Evolutionary conservation across 1,140 invertebrate species (phyloP).

Genomic region (Argopecten irradians): DNA sequence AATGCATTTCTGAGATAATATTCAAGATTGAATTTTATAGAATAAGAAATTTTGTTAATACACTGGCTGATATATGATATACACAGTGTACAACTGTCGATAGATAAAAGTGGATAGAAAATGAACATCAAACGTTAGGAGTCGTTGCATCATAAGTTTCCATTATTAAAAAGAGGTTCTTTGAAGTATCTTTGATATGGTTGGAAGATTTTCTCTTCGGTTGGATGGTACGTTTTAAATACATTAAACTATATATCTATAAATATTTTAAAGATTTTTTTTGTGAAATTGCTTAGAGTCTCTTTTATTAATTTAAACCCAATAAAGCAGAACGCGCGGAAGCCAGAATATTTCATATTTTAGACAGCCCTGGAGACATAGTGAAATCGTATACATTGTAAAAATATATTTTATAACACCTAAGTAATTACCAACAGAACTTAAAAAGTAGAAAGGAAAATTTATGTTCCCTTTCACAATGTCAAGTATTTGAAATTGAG

Average conservation of each 20-base stretch:
- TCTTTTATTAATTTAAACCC: slow-evolving; percentile 12
- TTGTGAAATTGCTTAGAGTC: slow-evolving; percentile 2
- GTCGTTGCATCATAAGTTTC: background rate
- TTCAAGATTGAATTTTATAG: background rate
- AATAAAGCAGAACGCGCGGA: background rate
- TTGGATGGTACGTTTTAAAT: background rate
- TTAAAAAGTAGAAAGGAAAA: background rate
- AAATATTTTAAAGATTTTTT: slow-evolving; percentile 11
- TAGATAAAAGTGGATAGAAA: background rate
- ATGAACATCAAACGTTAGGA: background rate
- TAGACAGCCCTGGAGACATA: background rate
- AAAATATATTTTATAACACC: background rate
- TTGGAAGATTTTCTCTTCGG: background rate
- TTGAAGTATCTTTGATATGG: background rate
- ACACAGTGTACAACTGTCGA: background rate
- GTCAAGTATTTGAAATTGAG: background rate
- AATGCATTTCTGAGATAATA: background rate
- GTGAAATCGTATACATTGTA: background rate
- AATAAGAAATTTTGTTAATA: background rate
- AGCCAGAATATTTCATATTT: background rate
- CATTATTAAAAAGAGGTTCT: background rate
- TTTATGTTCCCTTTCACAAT: slow-evolving; percentile 8
- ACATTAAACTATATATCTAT: slow-evolving; percentile 13
- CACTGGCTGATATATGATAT: background rate
- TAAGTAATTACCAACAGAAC: background rate